phyloP scores from a whole-genome alignment of 2,797 vertebrate species.

The Chrysocyon brachyurus region DNA sequence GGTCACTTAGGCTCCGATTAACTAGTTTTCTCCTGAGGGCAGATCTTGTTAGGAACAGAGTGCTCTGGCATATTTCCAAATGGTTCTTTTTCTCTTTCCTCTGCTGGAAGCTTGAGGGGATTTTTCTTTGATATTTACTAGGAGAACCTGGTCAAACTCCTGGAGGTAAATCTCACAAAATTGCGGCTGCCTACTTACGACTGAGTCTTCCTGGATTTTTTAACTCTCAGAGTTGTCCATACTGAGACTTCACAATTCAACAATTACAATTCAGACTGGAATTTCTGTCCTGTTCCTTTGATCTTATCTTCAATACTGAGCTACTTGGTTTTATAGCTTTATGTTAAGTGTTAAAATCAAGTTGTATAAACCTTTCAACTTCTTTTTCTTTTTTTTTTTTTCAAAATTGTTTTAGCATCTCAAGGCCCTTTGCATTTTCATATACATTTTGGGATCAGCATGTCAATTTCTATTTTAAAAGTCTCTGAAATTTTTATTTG shows the following conservation, averaged over 20 bases:
- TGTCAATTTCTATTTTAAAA: background rate
- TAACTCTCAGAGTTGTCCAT: background rate
- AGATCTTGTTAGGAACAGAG: background rate
- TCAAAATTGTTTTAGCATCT: background rate
- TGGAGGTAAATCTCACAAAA: background rate
- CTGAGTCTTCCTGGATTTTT: background rate
- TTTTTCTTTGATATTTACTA: background rate
- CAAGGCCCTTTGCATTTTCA: background rate
- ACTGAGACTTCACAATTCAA: background rate
- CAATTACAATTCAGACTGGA: background rate
- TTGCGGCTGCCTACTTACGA: background rate
- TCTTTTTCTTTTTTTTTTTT: background rate
- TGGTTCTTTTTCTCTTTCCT: background rate
- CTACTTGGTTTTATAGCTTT: background rate
- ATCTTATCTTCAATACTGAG: background rate
- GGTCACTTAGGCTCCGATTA: background rate
- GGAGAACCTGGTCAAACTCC: background rate
- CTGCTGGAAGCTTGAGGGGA: background rate
- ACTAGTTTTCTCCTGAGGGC: background rate
- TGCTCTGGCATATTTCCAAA: background rate
- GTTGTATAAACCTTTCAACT: background rate
- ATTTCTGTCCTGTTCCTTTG: background rate
- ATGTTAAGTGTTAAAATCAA: background rate
- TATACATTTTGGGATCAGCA: background rate
- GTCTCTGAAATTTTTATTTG: background rate